A percentile compares a stretch with the other conserved stretches of the same genome.
These are phyloP conservation scores for Gymnosoma rotundatum DNA, from an alignment of 2,888 invertebrate species.

Conservation along the genomic window DNA sequence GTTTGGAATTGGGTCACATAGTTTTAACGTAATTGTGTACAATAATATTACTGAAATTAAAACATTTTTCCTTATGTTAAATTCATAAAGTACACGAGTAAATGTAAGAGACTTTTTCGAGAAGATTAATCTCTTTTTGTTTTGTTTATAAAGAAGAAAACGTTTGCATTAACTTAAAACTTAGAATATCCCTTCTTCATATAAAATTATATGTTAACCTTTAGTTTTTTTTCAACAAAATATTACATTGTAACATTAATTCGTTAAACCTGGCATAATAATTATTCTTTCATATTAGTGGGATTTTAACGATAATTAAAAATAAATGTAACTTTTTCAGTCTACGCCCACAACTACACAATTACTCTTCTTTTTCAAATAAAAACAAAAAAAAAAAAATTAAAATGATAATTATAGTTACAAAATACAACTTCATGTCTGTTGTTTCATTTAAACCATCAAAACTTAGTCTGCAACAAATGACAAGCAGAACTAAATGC, in stretches of 20 bases:
- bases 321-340: constrained; percentile 41
- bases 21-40: constrained; percentile 39
- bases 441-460: constrained; percentile 21
- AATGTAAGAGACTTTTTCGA: too few relatives aligned
- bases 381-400: neutral
- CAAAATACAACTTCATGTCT: constrained; percentile 19
- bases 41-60: constrained; percentile 56
- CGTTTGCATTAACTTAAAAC: neutral
- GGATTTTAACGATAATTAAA: neutral
- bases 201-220: neutral
- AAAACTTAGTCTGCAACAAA: constrained; percentile 58
- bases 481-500: constrained; percentile 67
- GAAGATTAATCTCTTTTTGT: too few relatives aligned
- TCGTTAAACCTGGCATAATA: neutral
- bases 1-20: constrained; percentile 57
- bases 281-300: neutral
- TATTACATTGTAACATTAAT: neutral
- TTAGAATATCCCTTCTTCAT: too few relatives aligned
- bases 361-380: neutral
- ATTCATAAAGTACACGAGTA: too few relatives aligned
- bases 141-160: too few relatives aligned
- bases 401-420: neutral
- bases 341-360: constrained; percentile 54
- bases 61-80: constrained; percentile 36
- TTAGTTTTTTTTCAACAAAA: neutral